Evolutionary conservation across 1,140 invertebrate species (phyloP).

Genomic region (Lutraria rhynchaena): DNA sequence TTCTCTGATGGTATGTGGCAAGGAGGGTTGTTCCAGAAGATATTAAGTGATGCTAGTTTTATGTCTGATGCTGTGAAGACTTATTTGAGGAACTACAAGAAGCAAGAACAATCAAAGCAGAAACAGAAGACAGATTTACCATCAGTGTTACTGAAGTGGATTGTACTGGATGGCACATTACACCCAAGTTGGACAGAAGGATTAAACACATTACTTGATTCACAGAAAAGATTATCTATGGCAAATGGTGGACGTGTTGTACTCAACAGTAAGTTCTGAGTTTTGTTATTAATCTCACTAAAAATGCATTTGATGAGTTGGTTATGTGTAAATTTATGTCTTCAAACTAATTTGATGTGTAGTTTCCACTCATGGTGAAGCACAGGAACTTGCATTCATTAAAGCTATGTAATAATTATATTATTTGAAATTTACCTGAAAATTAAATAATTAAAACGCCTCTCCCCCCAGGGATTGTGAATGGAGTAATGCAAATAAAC

Average conservation of each 20-base stretch:
- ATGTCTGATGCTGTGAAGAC: constrained; percentile 72
- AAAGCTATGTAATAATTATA: too few species aligned
- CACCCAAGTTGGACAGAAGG: constrained; percentile 77
- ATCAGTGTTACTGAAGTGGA: constrained; percentile 75
- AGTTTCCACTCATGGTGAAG: too few species aligned
- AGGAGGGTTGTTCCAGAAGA: constrained; percentile 75
- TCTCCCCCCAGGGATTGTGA: too few species aligned
- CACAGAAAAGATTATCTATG: constrained; percentile 68
- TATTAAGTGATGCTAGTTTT: constrained; percentile 70
- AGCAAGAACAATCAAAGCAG: constrained; percentile 58
- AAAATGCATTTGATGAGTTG: not conserved
- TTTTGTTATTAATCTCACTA: not conserved
- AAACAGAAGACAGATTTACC: constrained; percentile 70
- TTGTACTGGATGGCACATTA: constrained; percentile 79
- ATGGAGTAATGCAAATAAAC: too few species aligned
- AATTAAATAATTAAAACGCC: too few species aligned
- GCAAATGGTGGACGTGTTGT: constrained; percentile 74
- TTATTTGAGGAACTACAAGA: constrained; percentile 63
- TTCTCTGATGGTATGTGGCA: constrained; percentile 77
- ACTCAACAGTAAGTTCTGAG: constrained; percentile 67
- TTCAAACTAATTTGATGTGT: too few species aligned
- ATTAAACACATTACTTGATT: constrained; percentile 77
- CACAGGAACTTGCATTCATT: too few species aligned
- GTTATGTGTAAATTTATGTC: not conserved
- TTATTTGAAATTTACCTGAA: too few species aligned